Percentiles rank a stretch among this genome's conserved stretches.
Conservation (phyloP, 2,797 vertebrate genomes). For the Amniataba percoides region DNA sequence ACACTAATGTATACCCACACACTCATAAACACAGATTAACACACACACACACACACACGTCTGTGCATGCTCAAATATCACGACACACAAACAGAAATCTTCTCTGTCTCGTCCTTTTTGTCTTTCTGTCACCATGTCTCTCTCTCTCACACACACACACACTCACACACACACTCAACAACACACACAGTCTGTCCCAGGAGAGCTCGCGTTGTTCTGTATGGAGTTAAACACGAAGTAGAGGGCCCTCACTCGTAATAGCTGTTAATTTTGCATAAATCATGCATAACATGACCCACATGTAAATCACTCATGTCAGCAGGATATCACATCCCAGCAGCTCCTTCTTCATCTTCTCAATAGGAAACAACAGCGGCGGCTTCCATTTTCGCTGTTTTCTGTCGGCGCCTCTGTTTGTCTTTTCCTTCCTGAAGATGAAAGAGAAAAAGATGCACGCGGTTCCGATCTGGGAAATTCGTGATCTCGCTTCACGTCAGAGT, state of each 20-base stretch:
- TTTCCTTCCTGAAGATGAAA: conserved; percentile 14
- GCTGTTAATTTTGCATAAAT: conserved; percentile 80
- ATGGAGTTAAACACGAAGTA: conserved; percentile 52
- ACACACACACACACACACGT: conserved; percentile 35
- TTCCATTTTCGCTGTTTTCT: conserved; percentile 17
- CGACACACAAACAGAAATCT: conserved; percentile 46
- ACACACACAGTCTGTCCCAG: conserved; percentile 49
- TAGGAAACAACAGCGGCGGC: conserved; percentile 22
- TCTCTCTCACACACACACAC: conserved; percentile 3
- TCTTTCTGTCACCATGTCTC: conserved; percentile 36
- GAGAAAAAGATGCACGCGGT: neutral
- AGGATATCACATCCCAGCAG: conserved; percentile 60
- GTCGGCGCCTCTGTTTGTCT: conserved; percentile 30
- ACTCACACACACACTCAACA: conserved; percentile 27
- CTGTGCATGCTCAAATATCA: conserved; percentile 19
- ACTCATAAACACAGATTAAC: conserved; percentile 34
- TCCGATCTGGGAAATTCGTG: neutral
- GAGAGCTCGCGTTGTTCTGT: conserved; percentile 53
- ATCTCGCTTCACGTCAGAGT: neutral
- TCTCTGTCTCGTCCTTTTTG: conserved; percentile 51
- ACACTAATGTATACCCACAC: conserved; percentile 12
- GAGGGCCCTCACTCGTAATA: conserved; percentile 63
- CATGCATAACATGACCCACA: conserved; percentile 80
- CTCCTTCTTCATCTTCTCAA: conserved; percentile 41
- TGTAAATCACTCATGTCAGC: conserved; percentile 80